Percentiles rank a stretch among this genome's conserved stretches.
Conservation (phyloP, 1,140 invertebrate genomes). For the Ceratina calcarata region DNA sequence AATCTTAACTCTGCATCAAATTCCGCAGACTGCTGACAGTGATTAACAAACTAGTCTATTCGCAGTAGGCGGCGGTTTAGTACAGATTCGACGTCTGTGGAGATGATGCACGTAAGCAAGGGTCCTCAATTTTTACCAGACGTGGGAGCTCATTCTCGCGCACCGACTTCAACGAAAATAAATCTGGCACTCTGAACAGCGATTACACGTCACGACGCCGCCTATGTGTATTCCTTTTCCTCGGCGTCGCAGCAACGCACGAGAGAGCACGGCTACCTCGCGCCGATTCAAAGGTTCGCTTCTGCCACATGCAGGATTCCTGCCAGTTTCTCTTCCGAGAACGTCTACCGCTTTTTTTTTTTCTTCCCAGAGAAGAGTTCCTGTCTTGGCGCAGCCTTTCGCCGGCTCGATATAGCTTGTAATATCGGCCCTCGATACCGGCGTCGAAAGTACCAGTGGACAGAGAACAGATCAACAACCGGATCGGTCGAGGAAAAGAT, state of each 20-base stretch:
- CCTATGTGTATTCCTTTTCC: constrained; percentile 23
- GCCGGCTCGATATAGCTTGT: constrained; percentile 22
- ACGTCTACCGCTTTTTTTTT: constrained; percentile 13
- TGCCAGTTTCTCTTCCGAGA: constrained; percentile 50
- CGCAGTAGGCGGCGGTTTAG: no score
- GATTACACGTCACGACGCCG: constrained; percentile 53
- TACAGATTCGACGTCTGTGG: no score
- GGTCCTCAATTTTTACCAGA: no score
- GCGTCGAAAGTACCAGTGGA: background rate
- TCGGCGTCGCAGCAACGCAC: background rate
- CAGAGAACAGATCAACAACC: no score
- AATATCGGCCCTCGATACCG: constrained; percentile 32
- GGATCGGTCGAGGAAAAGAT: background rate
- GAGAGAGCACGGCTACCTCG: constrained; percentile 26
- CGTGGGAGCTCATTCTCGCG: constrained; percentile 28
- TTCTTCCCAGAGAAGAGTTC: background rate
- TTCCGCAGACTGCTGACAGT: no score
- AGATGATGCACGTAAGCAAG: no score
- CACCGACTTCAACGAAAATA: constrained; percentile 55
- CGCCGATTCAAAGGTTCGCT: constrained; percentile 36
- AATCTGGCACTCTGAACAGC: constrained; percentile 59
- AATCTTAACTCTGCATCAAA: no score
- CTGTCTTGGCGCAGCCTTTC: background rate
- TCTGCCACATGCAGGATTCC: constrained; percentile 40
- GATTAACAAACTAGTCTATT: no score